A percentile compares a stretch with the other conserved stretches of the same genome.
These are phyloP conservation scores for Crocallis elinguaria DNA, from an alignment of 2,888 invertebrate species.

Conservation along the genomic window DNA sequence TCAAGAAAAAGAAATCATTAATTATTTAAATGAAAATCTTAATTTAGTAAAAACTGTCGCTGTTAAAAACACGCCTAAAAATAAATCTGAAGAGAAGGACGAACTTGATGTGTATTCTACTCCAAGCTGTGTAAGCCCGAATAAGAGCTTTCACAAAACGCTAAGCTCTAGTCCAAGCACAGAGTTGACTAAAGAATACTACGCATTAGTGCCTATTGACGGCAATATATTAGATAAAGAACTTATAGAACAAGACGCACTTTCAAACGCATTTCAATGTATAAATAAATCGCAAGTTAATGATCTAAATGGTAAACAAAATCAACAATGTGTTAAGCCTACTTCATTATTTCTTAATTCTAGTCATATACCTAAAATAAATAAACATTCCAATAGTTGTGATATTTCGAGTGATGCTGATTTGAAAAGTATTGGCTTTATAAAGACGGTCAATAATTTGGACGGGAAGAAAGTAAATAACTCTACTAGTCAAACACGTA, in stretches of 20 bases:
- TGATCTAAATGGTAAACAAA: conserved; percentile 50
- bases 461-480: conserved; percentile 26
- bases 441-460: conserved; percentile 22
- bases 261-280: conserved; percentile 78
- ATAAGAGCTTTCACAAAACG: conserved; percentile 55
- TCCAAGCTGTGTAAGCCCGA: conserved; percentile 73
- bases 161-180: conserved; percentile 70
- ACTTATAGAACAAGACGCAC: conserved; percentile 80
- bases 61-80: conserved; percentile 37
- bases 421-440: conserved; percentile 42
- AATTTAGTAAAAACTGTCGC: conserved; percentile 45
- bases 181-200: conserved; percentile 73
- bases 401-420: conserved; percentile 60
- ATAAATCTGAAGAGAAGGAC: conserved; percentile 59
- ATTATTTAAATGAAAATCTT: conserved; percentile 66
- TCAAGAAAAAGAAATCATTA: conserved; percentile 78
- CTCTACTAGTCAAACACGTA: conserved; percentile 42
- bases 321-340: conserved; percentile 58
- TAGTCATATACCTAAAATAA: conserved; percentile 71
- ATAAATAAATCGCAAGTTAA: conserved; percentile 68
- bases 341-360: conserved; percentile 69
- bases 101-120: conserved; percentile 76
- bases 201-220: conserved; percentile 70
- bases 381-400: conserved; percentile 74
- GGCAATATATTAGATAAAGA: conserved; percentile 76